phyloP scores from a whole-genome alignment of 2,797 vertebrate species.

The Neostethus bicornis region DNA sequence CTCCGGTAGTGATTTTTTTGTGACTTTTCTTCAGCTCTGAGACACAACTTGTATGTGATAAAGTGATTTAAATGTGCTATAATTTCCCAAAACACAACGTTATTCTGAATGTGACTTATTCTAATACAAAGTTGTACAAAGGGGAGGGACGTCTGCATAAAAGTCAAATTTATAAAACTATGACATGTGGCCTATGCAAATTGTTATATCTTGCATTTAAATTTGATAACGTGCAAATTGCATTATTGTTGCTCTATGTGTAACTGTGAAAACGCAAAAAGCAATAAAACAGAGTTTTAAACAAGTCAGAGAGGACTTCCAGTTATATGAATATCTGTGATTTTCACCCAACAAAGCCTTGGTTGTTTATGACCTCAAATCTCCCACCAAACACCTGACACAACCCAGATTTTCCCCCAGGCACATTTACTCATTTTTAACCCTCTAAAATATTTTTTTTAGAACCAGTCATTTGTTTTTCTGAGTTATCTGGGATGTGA shows the following conservation, averaged over 20 bases:
- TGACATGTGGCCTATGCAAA: conserved; percentile 2
- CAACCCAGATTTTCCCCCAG: background rate
- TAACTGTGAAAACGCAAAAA: conserved; percentile 8
- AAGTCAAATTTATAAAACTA: background rate
- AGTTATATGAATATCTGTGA: background rate
- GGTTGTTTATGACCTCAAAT: background rate
- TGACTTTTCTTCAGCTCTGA: background rate
- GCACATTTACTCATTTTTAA: background rate
- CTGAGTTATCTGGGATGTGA: background rate
- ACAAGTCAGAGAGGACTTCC: background rate
- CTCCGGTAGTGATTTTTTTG: background rate
- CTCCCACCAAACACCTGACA: background rate
- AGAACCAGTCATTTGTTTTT: conserved; percentile 25
- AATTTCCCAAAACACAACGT: background rate
- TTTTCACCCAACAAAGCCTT: conserved; percentile 12
- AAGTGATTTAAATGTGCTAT: background rate
- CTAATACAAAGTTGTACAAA: background rate
- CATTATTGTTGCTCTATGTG: conserved; percentile 11
- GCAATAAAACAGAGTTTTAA: background rate
- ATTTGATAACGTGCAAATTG: background rate
- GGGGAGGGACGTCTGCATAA: background rate
- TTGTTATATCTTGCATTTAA: background rate
- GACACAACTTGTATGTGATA: background rate
- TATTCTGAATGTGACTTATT: background rate
- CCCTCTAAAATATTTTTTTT: background rate